phyloP scores from a whole-genome alignment of 1,140 invertebrate genomes.

The Probaryconus sp. region DNA sequence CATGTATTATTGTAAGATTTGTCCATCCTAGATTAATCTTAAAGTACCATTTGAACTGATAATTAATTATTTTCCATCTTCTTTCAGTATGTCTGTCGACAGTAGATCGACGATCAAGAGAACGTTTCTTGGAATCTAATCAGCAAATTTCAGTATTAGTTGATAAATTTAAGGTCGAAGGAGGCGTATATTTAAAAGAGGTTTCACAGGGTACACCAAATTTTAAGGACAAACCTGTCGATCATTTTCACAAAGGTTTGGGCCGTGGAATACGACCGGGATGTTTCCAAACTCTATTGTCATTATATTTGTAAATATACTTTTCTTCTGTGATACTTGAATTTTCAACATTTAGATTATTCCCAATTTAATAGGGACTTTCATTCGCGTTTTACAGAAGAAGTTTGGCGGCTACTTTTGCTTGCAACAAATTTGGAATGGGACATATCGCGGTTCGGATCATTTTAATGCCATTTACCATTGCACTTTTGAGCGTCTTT shows the following conservation, averaged over 20 bases:
- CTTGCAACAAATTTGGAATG: constrained; percentile 85
- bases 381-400: constrained; percentile 81
- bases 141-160: constrained; percentile 94
- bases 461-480: constrained; percentile 86
- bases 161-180: constrained; percentile 93
- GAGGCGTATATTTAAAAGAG: constrained; percentile 82
- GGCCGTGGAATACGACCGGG: constrained; percentile 82
- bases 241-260: constrained; percentile 70
- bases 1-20: constrained; percentile 92
- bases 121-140: constrained; percentile 94
- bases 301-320: constrained; percentile 86
- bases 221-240: constrained; percentile 68
- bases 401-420: constrained; percentile 86
- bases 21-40: too few relatives aligned
- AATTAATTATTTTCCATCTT: constrained; percentile 18
- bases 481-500: constrained; percentile 88
- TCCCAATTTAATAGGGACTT: constrained; percentile 23
- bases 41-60: too few relatives aligned
- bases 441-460: constrained; percentile 86
- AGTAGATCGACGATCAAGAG: constrained; percentile 91
- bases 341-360: constrained; percentile 12
- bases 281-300: constrained; percentile 84
- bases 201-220: constrained; percentile 76
- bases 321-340: constrained; percentile 3
- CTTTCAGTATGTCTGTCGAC: constrained; percentile 91